Conservation (phyloP, 2,888 invertebrate genomes). For the Brachyptera putata region DNA sequence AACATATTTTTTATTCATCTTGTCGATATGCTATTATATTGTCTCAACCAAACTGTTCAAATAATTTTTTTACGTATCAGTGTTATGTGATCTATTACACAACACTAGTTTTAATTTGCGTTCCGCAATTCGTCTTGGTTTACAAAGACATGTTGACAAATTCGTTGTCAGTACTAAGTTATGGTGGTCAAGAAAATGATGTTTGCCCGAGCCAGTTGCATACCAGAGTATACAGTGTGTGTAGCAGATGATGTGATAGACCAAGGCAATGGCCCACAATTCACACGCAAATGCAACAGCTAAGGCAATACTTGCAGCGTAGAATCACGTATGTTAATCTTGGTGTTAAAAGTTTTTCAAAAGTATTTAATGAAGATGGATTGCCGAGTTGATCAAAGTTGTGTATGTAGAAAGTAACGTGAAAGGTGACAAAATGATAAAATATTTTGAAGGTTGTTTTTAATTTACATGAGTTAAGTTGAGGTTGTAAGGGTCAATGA, state of each 20-base stretch:
- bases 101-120: no score
- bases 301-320: neutral
- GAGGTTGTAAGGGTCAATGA: no score
- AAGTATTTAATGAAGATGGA: slow-evolving; percentile 11
- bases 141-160: slow-evolving; percentile 27
- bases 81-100: no score
- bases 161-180: slow-evolving; percentile 30
- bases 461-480: neutral
- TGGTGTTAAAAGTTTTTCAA: slow-evolving; percentile 2
- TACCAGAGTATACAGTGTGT: slow-evolving; percentile 4
- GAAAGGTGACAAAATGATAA: neutral
- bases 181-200: slow-evolving; percentile 11
- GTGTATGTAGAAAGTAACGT: neutral
- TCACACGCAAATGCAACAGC: neutral
- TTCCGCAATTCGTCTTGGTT: neutral
- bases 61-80: no score
- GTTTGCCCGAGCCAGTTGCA: neutral
- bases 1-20: no score
- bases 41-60: no score
- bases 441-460: neutral
- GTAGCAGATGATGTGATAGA: slow-evolving; percentile 15
- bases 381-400: neutral
- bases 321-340: slow-evolving; percentile 13
- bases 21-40: no score
- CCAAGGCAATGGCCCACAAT: neutral